Percentiles rank a stretch among this genome's conserved stretches.
These are phyloP conservation scores for Melanaphis sacchari DNA, from an alignment of 1,140 invertebrate genomes.

Conservation along the genomic window DNA sequence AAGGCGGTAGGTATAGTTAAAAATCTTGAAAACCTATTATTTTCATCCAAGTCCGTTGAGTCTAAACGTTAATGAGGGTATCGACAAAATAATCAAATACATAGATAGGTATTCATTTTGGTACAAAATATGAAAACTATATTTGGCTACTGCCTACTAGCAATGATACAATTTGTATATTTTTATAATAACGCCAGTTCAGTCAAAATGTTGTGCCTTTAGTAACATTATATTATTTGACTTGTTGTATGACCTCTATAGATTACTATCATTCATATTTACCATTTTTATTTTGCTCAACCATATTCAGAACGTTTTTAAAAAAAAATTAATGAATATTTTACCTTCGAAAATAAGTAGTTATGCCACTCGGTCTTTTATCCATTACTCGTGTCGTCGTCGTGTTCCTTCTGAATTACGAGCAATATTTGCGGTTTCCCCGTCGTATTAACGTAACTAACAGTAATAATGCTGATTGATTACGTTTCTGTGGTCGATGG, in stretches of 20 bases:
- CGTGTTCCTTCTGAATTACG: conserved; percentile 25
- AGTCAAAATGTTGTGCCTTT: background rate
- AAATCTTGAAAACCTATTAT: too few species aligned
- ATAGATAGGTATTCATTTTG: too few species aligned
- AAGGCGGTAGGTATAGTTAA: too few species aligned
- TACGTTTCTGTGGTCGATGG: background rate
- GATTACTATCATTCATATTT: background rate
- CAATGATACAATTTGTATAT: too few species aligned
- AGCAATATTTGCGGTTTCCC: background rate
- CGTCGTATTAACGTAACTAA: background rate
- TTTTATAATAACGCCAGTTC: too few species aligned
- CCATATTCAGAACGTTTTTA: background rate
- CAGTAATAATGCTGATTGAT: background rate
- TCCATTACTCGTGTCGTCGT: background rate
- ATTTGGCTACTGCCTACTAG: too few species aligned
- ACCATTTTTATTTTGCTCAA: background rate
- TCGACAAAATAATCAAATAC: too few species aligned
- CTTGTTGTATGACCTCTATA: background rate
- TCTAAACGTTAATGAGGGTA: too few species aligned
- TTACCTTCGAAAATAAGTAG: background rate
- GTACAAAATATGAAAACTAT: too few species aligned
- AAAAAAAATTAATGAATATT: background rate
- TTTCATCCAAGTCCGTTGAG: too few species aligned
- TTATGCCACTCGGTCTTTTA: background rate
- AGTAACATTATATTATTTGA: background rate